These are phyloP conservation scores for Brachypteracias leptosomus DNA, from an alignment of 2,113 vertebrate species.

Conservation along the genomic window DNA sequence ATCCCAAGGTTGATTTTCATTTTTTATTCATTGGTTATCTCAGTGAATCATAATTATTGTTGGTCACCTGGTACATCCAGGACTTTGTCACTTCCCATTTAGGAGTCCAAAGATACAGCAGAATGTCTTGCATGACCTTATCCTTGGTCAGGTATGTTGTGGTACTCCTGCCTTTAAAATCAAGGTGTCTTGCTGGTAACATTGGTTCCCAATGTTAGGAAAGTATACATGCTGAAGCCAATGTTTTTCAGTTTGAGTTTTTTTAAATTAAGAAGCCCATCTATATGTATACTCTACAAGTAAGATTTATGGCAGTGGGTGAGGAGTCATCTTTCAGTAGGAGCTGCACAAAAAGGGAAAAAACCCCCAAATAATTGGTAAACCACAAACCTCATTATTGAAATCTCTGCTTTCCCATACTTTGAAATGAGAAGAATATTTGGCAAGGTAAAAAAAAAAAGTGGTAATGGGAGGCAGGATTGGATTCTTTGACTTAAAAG, in stretches of 20 bases:
- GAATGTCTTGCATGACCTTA: not conserved
- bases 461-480: too few species aligned
- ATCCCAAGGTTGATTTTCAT: fast-evolving
- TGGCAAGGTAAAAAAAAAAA: not conserved
- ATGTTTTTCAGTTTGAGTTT: not conserved
- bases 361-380: fast-evolving
- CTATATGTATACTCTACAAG: not conserved
- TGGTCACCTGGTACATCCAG: not conserved
- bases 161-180: not conserved
- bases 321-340: not conserved
- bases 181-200: not conserved
- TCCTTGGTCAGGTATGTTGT: not conserved
- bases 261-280: not conserved
- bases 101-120: not conserved
- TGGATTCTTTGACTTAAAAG: not conserved
- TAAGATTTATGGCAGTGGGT: not conserved
- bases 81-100: not conserved
- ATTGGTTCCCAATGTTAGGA: not conserved
- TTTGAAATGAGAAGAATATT: not conserved
- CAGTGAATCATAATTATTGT: not conserved
- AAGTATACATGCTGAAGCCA: not conserved
- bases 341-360: not conserved
- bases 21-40: not conserved
- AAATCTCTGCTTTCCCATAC: not conserved
- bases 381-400: not conserved